These are phyloP conservation scores for Aythya baeri DNA, from an alignment of 2,113 vertebrate species.

Conservation along the genomic window DNA sequence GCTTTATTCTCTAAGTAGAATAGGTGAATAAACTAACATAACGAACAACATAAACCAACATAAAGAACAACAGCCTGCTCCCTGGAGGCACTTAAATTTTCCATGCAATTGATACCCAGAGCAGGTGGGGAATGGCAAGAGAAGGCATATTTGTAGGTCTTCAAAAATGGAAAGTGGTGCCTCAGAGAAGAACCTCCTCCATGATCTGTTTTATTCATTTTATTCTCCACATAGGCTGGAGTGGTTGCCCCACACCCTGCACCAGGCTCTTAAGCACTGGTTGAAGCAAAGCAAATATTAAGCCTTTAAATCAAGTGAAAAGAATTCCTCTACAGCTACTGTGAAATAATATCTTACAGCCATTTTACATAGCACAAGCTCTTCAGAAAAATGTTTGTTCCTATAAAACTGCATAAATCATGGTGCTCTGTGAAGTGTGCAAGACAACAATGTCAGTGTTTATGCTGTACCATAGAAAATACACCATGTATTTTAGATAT, in stretches of 20 bases:
- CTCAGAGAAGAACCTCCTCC: not conserved
- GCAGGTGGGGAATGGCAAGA: not conserved
- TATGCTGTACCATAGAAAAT: not conserved
- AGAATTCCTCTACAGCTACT: not conserved
- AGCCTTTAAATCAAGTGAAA: constrained; percentile 13
- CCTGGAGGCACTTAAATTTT: not conserved
- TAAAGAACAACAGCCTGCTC: not conserved
- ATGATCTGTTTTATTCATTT: not conserved
- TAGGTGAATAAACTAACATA: not conserved
- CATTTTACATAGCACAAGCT: not conserved
- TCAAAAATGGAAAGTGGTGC: not conserved
- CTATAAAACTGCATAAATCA: not conserved
- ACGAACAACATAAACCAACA: not conserved
- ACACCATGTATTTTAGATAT: not conserved
- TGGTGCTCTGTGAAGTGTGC: not conserved
- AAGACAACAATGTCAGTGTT: not conserved
- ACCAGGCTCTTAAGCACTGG: not conserved
- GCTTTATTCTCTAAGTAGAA: not conserved
- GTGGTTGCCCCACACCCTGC: not conserved
- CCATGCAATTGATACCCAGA: not conserved
- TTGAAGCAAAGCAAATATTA: constrained; percentile 5
- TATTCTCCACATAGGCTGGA: not conserved
- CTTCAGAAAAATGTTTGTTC: not conserved
- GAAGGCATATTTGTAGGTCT: not conserved
- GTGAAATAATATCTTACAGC: not conserved